A percentile compares a stretch with the other conserved stretches of the same genome.
These are phyloP conservation scores for Nycteola revayana DNA, from an alignment of 2,888 invertebrate species.

Conservation along the genomic window DNA sequence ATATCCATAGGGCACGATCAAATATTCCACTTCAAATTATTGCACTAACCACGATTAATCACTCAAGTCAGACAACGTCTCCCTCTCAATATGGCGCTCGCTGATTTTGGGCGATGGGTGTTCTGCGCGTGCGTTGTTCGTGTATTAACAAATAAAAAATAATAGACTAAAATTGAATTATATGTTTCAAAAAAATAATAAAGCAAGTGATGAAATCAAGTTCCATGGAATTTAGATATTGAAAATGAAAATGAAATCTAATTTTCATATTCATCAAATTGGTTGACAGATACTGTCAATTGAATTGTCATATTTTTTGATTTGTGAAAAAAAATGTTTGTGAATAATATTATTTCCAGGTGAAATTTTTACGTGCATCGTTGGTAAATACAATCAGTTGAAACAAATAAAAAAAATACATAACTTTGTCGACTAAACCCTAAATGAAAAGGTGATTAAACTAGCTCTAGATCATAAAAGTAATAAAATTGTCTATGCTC, in stretches of 20 bases:
- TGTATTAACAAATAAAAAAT: conserved; percentile 69
- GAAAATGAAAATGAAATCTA: conserved; percentile 53
- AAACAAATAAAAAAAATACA: too few species aligned
- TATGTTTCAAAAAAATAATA: conserved; percentile 39
- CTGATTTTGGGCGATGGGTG: conserved; percentile 82
- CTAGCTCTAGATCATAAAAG: too few species aligned
- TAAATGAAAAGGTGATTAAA: too few species aligned
- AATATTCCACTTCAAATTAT: conserved; percentile 80
- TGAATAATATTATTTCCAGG: too few species aligned
- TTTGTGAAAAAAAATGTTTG: too few species aligned
- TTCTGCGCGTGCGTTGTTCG: conserved; percentile 81
- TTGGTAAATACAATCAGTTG: too few species aligned
- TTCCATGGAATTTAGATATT: conserved; percentile 41
- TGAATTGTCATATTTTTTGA: conserved; percentile 29
- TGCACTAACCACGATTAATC: conserved; percentile 81
- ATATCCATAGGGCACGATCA: conserved; percentile 83
- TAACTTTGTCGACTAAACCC: too few species aligned
- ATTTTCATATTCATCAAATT: conserved; percentile 69
- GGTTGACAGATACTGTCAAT: conserved; percentile 58
- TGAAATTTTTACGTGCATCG: too few species aligned
- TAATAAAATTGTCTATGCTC: too few species aligned
- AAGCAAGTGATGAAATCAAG: conserved; percentile 37
- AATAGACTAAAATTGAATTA: conserved; percentile 47
- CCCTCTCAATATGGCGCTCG: conserved; percentile 90
- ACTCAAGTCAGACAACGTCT: conserved; percentile 85